Evolutionary conservation across 35 echinoderm and acorn worm genomes (phyloP).

Genomic region (Apostichopus californicus): DNA sequence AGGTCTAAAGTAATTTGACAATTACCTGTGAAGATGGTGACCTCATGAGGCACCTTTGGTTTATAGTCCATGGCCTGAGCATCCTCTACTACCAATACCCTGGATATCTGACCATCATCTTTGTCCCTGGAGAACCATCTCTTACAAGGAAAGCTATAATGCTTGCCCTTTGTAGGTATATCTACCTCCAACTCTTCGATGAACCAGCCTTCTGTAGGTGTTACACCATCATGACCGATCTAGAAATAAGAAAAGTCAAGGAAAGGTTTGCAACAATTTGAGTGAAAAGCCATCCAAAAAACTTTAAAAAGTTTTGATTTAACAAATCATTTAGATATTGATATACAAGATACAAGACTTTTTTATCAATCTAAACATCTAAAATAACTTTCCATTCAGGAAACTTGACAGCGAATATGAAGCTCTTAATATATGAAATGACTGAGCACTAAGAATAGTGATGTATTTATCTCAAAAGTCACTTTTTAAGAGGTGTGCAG

Average conservation of each 20-base stretch:
- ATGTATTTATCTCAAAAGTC: too few species aligned
- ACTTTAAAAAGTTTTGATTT: too few species aligned
- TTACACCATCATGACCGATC: constrained; percentile 97
- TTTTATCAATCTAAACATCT: too few species aligned
- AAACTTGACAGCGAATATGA: too few species aligned
- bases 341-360: too few species aligned
- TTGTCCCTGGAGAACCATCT: constrained; percentile 97
- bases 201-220: constrained; percentile 91
- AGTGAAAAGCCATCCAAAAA: neutral
- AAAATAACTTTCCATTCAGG: too few species aligned
- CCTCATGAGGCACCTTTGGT: constrained; percentile 92
- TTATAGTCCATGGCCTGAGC: constrained; percentile 81
- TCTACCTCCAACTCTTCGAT: constrained; percentile 93
- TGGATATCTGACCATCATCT: constrained; percentile 86
- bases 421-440: too few species aligned
- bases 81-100: constrained; percentile 74
- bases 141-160: constrained; percentile 90
- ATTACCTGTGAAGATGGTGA: constrained; percentile 77
- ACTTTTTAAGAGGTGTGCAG: too few species aligned
- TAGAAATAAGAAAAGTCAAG: neutral
- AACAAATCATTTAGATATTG: too few species aligned
- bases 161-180: constrained; percentile 89
- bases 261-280: neutral
- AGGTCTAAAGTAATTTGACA: too few species aligned
- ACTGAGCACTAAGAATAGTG: too few species aligned